Evolutionary conservation across 2,888 invertebrate genomes (phyloP).

Genomic region (Steinernema scapterisci): DNA sequence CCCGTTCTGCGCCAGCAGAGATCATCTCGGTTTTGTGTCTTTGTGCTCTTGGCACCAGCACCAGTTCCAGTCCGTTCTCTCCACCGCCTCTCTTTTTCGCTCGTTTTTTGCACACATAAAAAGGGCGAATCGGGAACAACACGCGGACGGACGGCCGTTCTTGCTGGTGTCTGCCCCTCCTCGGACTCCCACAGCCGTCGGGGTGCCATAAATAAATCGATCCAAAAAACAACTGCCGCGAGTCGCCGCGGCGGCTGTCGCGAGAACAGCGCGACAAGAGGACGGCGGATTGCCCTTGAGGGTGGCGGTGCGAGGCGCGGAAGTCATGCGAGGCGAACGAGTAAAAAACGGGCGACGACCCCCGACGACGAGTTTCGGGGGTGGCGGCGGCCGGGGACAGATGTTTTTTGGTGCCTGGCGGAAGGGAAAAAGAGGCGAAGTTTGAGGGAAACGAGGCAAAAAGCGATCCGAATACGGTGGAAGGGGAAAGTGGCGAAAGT

Average conservation of each 20-base stretch:
- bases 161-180: constrained; percentile 27
- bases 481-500: no score
- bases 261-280: constrained; percentile 6
- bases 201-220: constrained; percentile 30
- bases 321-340: constrained; percentile 23
- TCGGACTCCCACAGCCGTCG: background rate
- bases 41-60: no score
- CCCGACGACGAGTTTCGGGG: background rate
- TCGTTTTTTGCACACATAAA: constrained; percentile 23
- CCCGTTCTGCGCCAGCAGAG: no score
- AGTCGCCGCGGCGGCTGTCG: constrained; percentile 31
- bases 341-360: constrained; percentile 18
- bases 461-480: background rate
- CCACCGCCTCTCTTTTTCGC: constrained; percentile 3
- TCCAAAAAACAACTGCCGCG: constrained; percentile 21
- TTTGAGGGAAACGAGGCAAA: background rate
- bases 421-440: background rate
- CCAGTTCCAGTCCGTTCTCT: background rate
- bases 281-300: constrained; percentile 26
- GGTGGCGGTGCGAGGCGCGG: constrained; percentile 32
- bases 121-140: constrained; percentile 30
- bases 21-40: constrained; percentile 4
- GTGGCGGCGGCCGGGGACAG: background rate
- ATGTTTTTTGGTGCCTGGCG: constrained; percentile 19
- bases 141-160: constrained; percentile 5